Percentiles rank a stretch among this genome's conserved stretches.
phyloP scores from a whole-genome alignment of 2,888 invertebrate genomes.

The Sesia bembeciformis region DNA sequence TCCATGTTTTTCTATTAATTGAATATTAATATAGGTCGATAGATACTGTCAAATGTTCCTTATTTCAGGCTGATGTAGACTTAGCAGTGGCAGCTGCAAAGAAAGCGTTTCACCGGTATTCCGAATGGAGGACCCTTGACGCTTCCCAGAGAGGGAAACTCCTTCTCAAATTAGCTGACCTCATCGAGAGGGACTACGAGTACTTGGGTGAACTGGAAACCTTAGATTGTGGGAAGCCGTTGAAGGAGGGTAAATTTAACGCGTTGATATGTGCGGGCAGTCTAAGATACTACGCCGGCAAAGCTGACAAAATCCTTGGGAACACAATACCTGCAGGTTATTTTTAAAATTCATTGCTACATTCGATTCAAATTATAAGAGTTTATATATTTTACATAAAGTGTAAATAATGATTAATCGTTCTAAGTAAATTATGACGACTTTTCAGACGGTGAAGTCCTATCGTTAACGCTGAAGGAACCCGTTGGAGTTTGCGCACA shows the following conservation, averaged over 20 bases:
- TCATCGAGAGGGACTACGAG: slow-evolving; percentile 81
- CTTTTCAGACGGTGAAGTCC: not conserved
- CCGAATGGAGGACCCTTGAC: slow-evolving; percentile 85
- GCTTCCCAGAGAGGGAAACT: slow-evolving; percentile 85
- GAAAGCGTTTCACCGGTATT: slow-evolving; percentile 81
- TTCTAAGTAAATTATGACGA: not conserved
- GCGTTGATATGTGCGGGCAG: slow-evolving; percentile 73
- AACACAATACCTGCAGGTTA: slow-evolving; percentile 80
- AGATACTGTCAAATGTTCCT: no score
- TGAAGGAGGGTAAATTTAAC: slow-evolving; percentile 78
- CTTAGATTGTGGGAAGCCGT: slow-evolving; percentile 94
- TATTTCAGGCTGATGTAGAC: slow-evolving; percentile 81
- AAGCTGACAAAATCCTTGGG: slow-evolving; percentile 90
- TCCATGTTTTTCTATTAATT: no score
- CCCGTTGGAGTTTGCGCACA: not conserved
- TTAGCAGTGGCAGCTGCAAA: slow-evolving; percentile 85
- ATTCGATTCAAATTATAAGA: no score
- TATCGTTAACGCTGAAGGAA: not conserved
- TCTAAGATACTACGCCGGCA: slow-evolving; percentile 90
- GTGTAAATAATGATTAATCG: not conserved
- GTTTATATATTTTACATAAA: not conserved
- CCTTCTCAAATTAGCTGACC: slow-evolving; percentile 81
- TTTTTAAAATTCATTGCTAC: not conserved
- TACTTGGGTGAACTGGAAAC: slow-evolving; percentile 90
- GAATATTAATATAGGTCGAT: no score